Base-by-base conservation (phyloP, 1,140 invertebrate species). In the Danaus melanippus region DNA sequence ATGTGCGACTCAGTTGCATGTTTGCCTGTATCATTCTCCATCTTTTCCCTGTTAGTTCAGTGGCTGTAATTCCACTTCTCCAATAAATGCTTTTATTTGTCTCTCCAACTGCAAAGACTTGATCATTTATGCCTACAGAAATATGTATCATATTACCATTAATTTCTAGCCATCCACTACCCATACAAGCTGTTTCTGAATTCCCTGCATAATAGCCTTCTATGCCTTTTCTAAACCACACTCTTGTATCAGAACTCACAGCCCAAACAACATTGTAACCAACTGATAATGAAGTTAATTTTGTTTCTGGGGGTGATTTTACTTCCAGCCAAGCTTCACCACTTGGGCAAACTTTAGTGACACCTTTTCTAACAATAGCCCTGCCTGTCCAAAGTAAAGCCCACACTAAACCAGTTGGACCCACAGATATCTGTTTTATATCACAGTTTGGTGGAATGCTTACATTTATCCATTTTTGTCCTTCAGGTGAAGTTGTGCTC, bases 181-280 rank as follows among this genome's bases (percentile, higher is more conserved):
- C 93, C 67, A 91, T 91, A 21, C 92, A 92, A 46, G 92, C 80
- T 71, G 92, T 90, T 79, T 93, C 92, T 66, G 91, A 93, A 53
- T 90, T 84, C 12, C 91, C 92, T 32, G 91, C 88, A 57, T 89
- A 89, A 69, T 92, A 91, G 6, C 92, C 92, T 76, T 92, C 92
- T 15, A 97, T 90, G 17, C 95, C 95, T 84, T 95, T 93, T 63
- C 95, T 89, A 76, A 96, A 97, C 95, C 95, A 97, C n/a, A 96
- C 93, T 71, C 92, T 91, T 54, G 92, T 91, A 74, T 96, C 93
- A 69, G 93, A 92, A 47, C 93, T 94, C 8, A 97, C 85, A 59
- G 93, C 95, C 96, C 96, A 98, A 8, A 97, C 93, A 4, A 92
- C 89, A 88, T 94, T 92, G n/a, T 89, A 90, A 5, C 96, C 96